These are phyloP conservation scores for Phthorimaea operculella DNA, from an alignment of 1,140 invertebrate genomes.

Conservation along the genomic window DNA sequence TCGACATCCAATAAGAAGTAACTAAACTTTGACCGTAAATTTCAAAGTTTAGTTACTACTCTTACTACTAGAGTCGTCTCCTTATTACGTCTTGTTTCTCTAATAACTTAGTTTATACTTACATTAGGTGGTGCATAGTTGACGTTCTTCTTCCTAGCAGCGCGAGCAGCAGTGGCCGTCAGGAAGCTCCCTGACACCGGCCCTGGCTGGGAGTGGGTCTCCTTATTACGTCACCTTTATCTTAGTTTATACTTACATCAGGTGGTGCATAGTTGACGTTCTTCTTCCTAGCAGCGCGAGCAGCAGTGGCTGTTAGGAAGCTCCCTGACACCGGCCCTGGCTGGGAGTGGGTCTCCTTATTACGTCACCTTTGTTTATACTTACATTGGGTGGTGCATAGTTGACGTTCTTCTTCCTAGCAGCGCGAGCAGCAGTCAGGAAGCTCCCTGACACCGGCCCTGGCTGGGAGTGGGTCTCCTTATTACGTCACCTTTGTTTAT, in stretches of 20 bases:
- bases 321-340: slow-evolving; percentile 44
- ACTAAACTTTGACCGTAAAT: too few relatives aligned
- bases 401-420: slow-evolving; percentile 37
- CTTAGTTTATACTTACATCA: slow-evolving; percentile 31
- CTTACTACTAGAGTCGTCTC: too few relatives aligned
- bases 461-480: slow-evolving; percentile 48
- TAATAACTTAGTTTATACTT: too few relatives aligned
- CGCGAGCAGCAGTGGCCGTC: slow-evolving; percentile 40
- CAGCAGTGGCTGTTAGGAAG: slow-evolving; percentile 38
- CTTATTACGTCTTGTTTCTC: slow-evolving; percentile 23
- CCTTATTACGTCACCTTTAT: slow-evolving; percentile 22
- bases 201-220: slow-evolving; percentile 51
- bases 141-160: slow-evolving; percentile 33
- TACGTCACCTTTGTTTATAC: slow-evolving; percentile 25
- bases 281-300: slow-evolving; percentile 31
- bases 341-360: slow-evolving; percentile 41
- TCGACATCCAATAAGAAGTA: too few relatives aligned
- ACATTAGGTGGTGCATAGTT: slow-evolving; percentile 45
- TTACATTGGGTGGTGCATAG: slow-evolving; percentile 43
- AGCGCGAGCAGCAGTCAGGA: slow-evolving; percentile 33
- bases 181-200: slow-evolving; percentile 36
- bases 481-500: slow-evolving; percentile 22
- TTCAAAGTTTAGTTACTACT: too few relatives aligned
- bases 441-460: slow-evolving; percentile 36
- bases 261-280: slow-evolving; percentile 46